Conservation (phyloP, 2,113 vertebrate species). For the Ibidorhyncha struthersii region DNA sequence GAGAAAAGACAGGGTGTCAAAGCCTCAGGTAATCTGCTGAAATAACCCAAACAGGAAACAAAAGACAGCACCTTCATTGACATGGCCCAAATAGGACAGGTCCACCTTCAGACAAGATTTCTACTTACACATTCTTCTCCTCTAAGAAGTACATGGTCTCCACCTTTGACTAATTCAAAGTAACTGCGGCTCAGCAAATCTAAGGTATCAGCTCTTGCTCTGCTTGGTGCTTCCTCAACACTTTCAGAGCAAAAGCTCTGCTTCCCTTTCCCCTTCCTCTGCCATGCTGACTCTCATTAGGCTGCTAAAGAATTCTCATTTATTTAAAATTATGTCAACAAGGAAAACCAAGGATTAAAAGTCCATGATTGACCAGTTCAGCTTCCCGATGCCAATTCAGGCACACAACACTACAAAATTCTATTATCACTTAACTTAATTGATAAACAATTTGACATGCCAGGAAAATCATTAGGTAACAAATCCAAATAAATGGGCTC, state of each 20-base stretch:
- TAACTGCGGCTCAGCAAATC: not conserved
- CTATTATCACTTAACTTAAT: not conserved
- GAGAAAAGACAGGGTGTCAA: not conserved
- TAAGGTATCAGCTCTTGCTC: not conserved
- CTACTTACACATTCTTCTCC: not conserved
- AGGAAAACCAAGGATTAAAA: not conserved
- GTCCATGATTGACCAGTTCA: not conserved
- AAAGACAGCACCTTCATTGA: not conserved
- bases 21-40: not conserved
- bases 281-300: not conserved
- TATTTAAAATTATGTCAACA: not conserved
- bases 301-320: not conserved
- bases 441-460: not conserved
- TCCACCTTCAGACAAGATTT: not conserved
- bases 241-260: not conserved
- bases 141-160: not conserved
- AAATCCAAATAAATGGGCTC: not conserved
- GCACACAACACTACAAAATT: not conserved
- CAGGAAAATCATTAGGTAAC: not conserved
- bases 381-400: rapidly evolving
- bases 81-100: not conserved
- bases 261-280: not conserved
- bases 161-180: not conserved
- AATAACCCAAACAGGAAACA: not conserved
- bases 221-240: not conserved